Evolutionary conservation across 2,113 vertebrate species (phyloP).

Genomic region (Gobio gobio): DNA sequence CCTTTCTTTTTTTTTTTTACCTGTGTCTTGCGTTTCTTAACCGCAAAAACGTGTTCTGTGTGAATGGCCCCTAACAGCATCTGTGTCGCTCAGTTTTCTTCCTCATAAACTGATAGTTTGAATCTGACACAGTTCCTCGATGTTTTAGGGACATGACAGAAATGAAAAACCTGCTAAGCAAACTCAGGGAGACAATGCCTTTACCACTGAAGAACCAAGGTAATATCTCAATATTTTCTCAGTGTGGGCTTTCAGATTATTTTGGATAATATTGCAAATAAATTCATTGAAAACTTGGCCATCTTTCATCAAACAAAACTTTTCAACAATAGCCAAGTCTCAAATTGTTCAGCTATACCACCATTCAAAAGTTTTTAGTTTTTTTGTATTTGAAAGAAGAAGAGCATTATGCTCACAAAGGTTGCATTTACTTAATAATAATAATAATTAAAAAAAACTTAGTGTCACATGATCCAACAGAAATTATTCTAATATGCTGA

Average conservation of each 20-base stretch:
- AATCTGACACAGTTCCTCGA: neutral
- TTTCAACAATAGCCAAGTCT: neutral
- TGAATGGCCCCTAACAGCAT: too few species aligned
- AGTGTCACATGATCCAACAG: neutral
- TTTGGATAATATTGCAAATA: neutral
- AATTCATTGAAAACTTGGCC: neutral
- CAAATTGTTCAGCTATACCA: neutral
- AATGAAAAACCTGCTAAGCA: constrained; percentile 99
- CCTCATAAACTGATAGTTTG: neutral
- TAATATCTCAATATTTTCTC: constrained; percentile 55
- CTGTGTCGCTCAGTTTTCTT: neutral
- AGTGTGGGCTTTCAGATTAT: neutral
- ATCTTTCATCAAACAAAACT: neutral
- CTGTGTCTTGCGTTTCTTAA: too few species aligned
- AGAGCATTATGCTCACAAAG: neutral
- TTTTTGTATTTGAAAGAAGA: neutral
- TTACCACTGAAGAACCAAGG: constrained; percentile 99
- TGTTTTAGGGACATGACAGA: constrained; percentile 90
- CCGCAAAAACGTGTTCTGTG: too few species aligned
- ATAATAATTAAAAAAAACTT: too few species aligned
- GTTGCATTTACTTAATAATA: neutral
- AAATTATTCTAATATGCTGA: neutral
- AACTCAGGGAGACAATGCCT: constrained; percentile 99
- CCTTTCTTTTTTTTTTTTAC: too few species aligned
- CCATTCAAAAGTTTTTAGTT: neutral